phyloP scores from a whole-genome alignment of 2,888 invertebrate species.

The Eupithecia vulgata region DNA sequence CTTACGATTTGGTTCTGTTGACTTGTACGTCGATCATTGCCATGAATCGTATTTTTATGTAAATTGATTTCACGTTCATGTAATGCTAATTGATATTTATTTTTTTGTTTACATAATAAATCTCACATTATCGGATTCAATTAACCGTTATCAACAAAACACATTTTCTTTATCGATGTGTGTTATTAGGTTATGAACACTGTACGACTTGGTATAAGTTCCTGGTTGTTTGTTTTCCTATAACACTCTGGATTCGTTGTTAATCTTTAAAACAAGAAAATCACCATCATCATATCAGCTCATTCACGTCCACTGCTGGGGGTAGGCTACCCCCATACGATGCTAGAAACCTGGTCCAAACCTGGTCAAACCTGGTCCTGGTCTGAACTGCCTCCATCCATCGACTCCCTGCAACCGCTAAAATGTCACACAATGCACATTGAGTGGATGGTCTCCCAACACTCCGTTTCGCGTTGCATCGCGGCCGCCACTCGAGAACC shows the following conservation, averaged over 20 bases:
- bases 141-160: constrained; percentile 52
- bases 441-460: too few species aligned
- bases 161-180: constrained; percentile 63
- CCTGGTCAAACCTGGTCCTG: too few species aligned
- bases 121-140: constrained; percentile 30
- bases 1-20: too few species aligned
- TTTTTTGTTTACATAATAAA: constrained; percentile 32
- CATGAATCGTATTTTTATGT: background rate
- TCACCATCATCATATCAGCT: too few species aligned
- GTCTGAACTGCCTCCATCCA: too few species aligned
- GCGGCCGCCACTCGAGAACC: too few species aligned
- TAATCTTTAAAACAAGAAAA: background rate
- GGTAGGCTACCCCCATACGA: too few species aligned
- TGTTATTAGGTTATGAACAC: constrained; percentile 60
- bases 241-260: background rate
- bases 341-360: too few species aligned
- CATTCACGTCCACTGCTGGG: too few species aligned
- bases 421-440: too few species aligned
- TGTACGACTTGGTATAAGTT: constrained; percentile 22
- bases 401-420: too few species aligned
- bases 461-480: too few species aligned
- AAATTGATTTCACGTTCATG: background rate
- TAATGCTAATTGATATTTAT: background rate
- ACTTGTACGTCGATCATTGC: background rate
- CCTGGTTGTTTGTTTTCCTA: constrained; percentile 2